phyloP scores from a whole-genome alignment of 2,797 vertebrate species.

The Tadarida brasiliensis region DNA sequence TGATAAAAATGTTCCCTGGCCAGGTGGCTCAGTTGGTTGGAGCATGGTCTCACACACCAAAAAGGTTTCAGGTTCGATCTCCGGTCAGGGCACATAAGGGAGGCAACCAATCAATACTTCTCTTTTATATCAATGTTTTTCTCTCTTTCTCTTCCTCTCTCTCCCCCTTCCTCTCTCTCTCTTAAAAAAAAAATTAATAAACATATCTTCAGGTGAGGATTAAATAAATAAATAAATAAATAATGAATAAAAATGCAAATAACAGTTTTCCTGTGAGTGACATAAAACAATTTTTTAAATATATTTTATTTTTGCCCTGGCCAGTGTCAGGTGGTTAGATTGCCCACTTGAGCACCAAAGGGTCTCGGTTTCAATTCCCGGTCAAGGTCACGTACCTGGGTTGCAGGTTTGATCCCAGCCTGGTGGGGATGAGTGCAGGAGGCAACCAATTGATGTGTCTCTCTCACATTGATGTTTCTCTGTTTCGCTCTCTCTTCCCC shows the following conservation, averaged over 20 bases:
- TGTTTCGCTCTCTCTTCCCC: too few species aligned
- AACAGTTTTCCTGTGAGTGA: neutral
- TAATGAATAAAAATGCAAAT: neutral
- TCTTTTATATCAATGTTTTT: neutral
- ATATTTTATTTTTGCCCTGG: neutral
- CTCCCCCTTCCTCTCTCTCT: neutral
- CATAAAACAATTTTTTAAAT: neutral
- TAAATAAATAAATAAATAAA: neutral
- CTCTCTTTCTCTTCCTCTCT: neutral
- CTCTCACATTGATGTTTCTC: too few species aligned
- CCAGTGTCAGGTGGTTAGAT: too few species aligned
- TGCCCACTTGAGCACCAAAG: too few species aligned
- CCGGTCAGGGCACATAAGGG: neutral
- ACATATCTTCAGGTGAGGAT: neutral
- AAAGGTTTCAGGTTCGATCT: neutral
- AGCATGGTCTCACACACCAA: neutral
- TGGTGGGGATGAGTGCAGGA: too few species aligned
- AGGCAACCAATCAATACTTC: neutral
- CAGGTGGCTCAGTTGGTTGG: neutral
- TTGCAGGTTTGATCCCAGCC: too few species aligned
- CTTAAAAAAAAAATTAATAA: neutral
- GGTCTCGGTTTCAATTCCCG: too few species aligned
- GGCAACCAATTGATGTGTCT: too few species aligned
- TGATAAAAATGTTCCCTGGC: neutral
- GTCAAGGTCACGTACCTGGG: too few species aligned